Evolutionary conservation across 2,113 vertebrate species (phyloP).

Genomic region (Menidia beryllina): DNA sequence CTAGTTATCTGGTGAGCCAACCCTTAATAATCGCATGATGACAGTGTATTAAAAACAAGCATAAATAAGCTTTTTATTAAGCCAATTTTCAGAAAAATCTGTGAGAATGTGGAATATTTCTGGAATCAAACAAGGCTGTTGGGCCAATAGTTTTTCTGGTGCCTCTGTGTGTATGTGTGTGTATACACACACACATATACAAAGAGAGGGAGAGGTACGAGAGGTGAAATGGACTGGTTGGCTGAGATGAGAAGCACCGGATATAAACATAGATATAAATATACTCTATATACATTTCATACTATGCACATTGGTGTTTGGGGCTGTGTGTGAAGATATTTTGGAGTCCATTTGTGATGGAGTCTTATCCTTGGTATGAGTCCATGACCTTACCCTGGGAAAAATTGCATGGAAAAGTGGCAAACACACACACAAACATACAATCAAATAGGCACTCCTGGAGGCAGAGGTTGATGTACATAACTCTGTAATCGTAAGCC

Average conservation of each 20-base stretch:
- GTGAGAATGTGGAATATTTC: neutral
- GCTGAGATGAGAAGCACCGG: no score
- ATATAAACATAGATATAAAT: no score
- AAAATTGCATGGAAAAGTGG: conserved; percentile 51
- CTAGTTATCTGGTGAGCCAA: neutral
- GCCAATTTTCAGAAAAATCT: neutral
- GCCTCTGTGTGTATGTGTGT: neutral
- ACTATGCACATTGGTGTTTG: conserved; percentile 1
- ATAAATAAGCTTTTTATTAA: neutral
- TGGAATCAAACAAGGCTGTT: neutral
- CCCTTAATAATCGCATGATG: neutral
- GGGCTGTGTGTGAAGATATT: conserved; percentile 29
- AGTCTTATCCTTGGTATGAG: conserved; percentile 48
- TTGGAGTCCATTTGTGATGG: conserved; percentile 50
- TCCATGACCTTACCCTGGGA: conserved; percentile 55
- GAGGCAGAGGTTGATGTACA: conserved; percentile 57
- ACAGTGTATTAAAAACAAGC: neutral
- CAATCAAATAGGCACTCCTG: conserved; percentile 50
- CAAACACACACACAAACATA: conserved; percentile 28
- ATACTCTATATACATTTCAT: no score
- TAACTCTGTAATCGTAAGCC: conserved; percentile 64
- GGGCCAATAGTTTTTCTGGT: neutral
- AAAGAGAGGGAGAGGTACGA: no score
- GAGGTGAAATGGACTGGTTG: no score
- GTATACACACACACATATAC: no score